Conservation (phyloP, 2,113 vertebrate species). For the Oxygymnocypris stewartii region DNA sequence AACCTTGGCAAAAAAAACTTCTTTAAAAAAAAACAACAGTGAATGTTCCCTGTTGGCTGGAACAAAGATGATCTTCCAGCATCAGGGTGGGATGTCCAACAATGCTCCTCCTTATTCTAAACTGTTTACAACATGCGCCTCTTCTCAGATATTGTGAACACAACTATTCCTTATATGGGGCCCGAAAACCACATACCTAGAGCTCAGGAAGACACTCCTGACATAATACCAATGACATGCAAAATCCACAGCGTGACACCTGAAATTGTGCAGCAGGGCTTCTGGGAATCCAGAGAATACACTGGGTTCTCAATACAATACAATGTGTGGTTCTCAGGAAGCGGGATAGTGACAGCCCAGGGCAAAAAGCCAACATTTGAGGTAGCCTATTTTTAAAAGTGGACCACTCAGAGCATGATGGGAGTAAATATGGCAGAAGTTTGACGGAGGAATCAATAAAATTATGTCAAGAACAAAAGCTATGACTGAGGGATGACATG, state of each 20-base stretch:
- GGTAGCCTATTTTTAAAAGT: neutral
- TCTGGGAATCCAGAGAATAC: neutral
- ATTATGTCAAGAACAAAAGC: neutral
- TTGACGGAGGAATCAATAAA: neutral
- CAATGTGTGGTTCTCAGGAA: neutral
- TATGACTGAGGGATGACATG: neutral
- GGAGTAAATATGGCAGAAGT: neutral
- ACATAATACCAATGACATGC: neutral
- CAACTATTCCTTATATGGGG: conserved; percentile 75
- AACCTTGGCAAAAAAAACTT: neutral
- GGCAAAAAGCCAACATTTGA: neutral
- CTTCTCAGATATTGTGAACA: conserved; percentile 58
- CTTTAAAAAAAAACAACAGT: no score
- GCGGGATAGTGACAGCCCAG: neutral
- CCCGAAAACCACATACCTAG: conserved; percentile 61
- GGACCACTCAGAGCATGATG: neutral
- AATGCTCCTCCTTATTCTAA: conserved; percentile 63
- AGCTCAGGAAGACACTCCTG: conserved; percentile 27
- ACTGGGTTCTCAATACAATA: no score
- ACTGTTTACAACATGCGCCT: conserved; percentile 72
- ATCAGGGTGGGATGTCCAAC: conserved; percentile 48
- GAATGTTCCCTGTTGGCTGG: neutral
- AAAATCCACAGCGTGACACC: neutral
- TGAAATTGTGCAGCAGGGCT: neutral
- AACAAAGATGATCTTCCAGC: neutral